These are phyloP conservation scores for Drosophila birchii DNA, from an alignment of 2,888 invertebrate species.

Conservation along the genomic window DNA sequence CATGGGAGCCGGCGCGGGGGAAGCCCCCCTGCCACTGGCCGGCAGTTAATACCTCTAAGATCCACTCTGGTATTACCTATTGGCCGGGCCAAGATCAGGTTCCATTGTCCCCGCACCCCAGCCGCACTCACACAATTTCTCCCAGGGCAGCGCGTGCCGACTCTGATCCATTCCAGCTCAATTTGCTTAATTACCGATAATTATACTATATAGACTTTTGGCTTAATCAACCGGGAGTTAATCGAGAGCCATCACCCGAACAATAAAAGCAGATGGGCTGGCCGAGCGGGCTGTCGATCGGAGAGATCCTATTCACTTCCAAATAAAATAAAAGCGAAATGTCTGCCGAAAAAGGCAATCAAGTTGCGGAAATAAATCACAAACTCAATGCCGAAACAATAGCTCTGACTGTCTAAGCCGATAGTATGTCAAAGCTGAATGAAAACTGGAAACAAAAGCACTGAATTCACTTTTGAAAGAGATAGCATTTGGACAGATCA, in stretches of 20 bases:
- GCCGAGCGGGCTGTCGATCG: background rate
- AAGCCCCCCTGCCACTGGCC: constrained; percentile 33
- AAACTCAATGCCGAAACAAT: constrained; percentile 41
- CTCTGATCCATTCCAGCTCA: constrained; percentile 20
- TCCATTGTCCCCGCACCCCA: constrained; percentile 34
- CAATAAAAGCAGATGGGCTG: constrained; percentile 30
- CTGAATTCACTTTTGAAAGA: constrained; percentile 19
- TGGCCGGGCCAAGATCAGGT: constrained; percentile 53
- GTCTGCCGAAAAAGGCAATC: constrained; percentile 19
- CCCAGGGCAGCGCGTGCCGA: constrained; percentile 51
- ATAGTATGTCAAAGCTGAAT: constrained; percentile 38
- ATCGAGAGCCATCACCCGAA: constrained; percentile 25
- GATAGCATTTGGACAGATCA: constrained; percentile 1
- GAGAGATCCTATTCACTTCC: constrained; percentile 25
- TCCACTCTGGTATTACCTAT: constrained; percentile 36
- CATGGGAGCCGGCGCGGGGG: constrained; percentile 16
- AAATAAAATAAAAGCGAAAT: constrained; percentile 25
- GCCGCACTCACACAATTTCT: constrained; percentile 37
- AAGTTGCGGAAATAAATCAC: constrained; percentile 44
- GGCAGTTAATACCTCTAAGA: constrained; percentile 22
- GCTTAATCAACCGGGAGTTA: constrained; percentile 25
- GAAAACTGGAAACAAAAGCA: constrained; percentile 13
- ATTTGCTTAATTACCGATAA: constrained; percentile 49
- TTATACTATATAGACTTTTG: constrained; percentile 27
- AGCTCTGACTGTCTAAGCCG: constrained; percentile 23